Conservation (phyloP, 2,797 vertebrate genomes). For the Hypotaenidia okinawae region DNA sequence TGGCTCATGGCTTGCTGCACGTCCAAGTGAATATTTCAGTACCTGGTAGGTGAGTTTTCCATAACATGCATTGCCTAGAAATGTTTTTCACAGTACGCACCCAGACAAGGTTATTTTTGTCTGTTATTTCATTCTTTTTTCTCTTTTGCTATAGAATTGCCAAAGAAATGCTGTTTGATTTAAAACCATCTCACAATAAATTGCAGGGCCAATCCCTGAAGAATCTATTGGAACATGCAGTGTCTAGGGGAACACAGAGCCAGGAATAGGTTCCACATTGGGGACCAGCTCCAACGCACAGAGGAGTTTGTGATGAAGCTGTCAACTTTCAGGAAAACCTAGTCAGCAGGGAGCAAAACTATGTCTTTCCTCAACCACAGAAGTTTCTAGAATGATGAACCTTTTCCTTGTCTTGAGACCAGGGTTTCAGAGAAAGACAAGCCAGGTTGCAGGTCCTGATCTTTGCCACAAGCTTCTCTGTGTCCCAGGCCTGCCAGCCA, state of each 20-base stretch:
- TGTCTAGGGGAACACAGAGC: background rate
- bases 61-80: background rate
- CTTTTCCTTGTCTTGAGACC: background rate
- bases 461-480: background rate
- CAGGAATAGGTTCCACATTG: background rate
- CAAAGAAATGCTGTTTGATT: background rate
- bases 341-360: background rate
- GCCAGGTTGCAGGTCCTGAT: background rate
- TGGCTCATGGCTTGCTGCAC: background rate
- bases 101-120: background rate
- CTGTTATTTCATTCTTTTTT: background rate
- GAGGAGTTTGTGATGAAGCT: background rate
- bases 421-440: background rate
- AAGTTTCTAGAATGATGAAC: background rate
- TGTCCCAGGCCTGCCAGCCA: rapidly evolving
- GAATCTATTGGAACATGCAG: background rate
- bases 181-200: background rate
- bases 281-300: background rate
- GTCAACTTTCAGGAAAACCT: background rate
- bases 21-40: slow-evolving; percentile 8
- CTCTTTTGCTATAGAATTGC: background rate
- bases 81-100: background rate
- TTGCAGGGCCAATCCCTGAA: background rate
- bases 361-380: background rate
- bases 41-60: background rate